These are phyloP conservation scores for Tetragnatha versicolor DNA, from an alignment of 1,140 invertebrate genomes.

Conservation along the genomic window DNA sequence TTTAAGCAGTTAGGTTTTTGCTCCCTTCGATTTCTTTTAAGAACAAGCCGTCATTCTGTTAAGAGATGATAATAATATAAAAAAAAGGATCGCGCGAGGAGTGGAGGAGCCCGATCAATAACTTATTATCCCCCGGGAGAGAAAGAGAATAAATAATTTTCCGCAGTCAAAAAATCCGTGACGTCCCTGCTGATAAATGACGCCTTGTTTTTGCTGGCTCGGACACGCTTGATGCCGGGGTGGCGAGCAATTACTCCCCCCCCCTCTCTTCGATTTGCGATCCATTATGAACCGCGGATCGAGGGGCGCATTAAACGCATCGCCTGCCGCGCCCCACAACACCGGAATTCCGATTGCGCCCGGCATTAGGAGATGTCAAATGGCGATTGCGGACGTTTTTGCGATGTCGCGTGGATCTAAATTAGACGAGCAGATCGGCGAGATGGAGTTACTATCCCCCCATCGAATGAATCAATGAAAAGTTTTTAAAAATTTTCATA, in stretches of 20 bases:
- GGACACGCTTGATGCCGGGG: background rate
- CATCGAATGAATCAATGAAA: too few species aligned
- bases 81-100: too few species aligned
- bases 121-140: slow-evolving; percentile 47
- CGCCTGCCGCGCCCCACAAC: background rate
- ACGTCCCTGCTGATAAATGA: slow-evolving; percentile 13
- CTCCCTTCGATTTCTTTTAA: slow-evolving; percentile 39
- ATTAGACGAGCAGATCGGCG: too few species aligned
- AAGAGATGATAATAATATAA: too few species aligned
- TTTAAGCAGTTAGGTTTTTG: slow-evolving; percentile 27
- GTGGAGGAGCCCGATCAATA: slow-evolving; percentile 21
- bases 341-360: too few species aligned
- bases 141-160: slow-evolving; percentile 46
- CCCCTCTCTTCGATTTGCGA: slow-evolving; percentile 3
- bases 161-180: slow-evolving; percentile 35
- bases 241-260: slow-evolving; percentile 3
- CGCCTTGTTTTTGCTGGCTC: background rate
- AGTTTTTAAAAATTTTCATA: too few species aligned
- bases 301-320: background rate
- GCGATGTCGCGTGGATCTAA: too few species aligned
- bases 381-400: too few species aligned
- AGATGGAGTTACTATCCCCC: too few species aligned
- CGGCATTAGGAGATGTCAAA: too few species aligned
- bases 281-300: background rate
- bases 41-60: slow-evolving; percentile 41